Conservation (phyloP, 2,113 vertebrate species). For the Sarotherodon lohbergeri region DNA sequence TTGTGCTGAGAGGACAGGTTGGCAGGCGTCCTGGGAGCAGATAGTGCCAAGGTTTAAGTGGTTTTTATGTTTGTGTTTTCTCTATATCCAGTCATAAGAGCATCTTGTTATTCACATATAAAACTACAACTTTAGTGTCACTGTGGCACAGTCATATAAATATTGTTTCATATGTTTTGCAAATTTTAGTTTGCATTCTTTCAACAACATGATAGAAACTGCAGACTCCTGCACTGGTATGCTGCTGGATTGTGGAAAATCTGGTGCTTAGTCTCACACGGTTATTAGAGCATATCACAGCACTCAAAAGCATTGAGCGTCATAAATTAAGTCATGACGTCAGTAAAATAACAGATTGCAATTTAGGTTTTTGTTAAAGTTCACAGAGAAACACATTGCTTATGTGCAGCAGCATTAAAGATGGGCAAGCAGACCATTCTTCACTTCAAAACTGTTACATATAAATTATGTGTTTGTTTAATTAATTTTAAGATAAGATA, state of each 20-base stretch:
- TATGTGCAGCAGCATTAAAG: constrained; percentile 50
- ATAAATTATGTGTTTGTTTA: not conserved
- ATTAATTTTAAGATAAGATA: not conserved
- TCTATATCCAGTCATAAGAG: not conserved
- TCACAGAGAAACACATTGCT: not conserved
- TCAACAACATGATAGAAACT: not conserved
- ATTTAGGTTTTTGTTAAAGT: not conserved
- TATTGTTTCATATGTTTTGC: not conserved
- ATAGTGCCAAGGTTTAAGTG: not conserved
- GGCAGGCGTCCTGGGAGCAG: constrained; percentile 58
- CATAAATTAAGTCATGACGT: not conserved
- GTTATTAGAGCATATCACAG: not conserved
- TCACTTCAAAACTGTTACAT: not conserved
- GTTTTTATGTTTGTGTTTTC: not conserved
- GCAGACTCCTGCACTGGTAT: not conserved
- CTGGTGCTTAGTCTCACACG: not conserved
- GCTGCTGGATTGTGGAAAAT: not conserved
- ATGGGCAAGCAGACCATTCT: constrained; percentile 69
- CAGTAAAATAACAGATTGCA: not conserved
- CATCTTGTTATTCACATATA: not conserved
- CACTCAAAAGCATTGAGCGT: not conserved
- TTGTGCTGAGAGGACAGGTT: constrained; percentile 89
- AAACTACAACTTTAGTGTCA: not conserved
- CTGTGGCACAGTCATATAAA: not conserved
- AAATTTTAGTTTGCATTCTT: not conserved